Percentiles rank a stretch among this genome's conserved stretches.
Conservation (phyloP, 2,113 vertebrate genomes). For the Gobio gobio region DNA sequence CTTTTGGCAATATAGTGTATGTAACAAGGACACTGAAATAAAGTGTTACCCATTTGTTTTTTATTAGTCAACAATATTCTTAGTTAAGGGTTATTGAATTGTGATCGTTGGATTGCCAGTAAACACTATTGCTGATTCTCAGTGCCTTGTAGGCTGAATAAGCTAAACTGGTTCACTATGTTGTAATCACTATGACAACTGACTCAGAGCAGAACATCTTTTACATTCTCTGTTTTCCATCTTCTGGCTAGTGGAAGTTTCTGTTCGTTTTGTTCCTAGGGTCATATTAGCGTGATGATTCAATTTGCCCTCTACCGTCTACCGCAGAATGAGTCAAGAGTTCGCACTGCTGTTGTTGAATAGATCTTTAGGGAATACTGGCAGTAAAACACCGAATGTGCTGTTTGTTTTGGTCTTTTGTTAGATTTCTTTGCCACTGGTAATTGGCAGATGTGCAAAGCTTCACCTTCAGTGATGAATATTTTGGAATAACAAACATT, state of each 20-base stretch:
- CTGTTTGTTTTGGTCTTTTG: slow-evolving; percentile 24
- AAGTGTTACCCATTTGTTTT: not conserved
- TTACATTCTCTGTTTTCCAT: slow-evolving; percentile 20
- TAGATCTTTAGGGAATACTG: not conserved
- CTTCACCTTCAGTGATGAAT: not conserved
- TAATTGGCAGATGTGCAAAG: slow-evolving; percentile 13
- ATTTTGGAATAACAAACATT: slow-evolving; percentile 14
- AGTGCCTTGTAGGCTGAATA: not conserved
- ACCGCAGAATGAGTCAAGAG: slow-evolving; percentile 61
- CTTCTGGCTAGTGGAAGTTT: slow-evolving; percentile 30
- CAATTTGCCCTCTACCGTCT: slow-evolving; percentile 59
- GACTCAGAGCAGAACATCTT: not conserved
- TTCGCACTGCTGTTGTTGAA: slow-evolving; percentile 55
- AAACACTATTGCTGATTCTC: not conserved
- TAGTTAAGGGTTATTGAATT: not conserved
- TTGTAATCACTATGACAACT: slow-evolving; percentile 13
- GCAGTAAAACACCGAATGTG: slow-evolving; percentile 1
- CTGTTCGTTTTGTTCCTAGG: slow-evolving; percentile 49
- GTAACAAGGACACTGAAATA: no score
- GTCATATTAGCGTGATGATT: slow-evolving; percentile 60
- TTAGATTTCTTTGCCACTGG: not conserved
- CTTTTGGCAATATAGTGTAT: no score
- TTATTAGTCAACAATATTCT: not conserved
- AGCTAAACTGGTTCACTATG: not conserved
- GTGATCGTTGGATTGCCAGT: not conserved